Percentiles rank a stretch among this genome's conserved stretches.
These are phyloP conservation scores for Anhinga anhinga DNA, from an alignment of 2,113 vertebrate genomes.

Conservation along the genomic window DNA sequence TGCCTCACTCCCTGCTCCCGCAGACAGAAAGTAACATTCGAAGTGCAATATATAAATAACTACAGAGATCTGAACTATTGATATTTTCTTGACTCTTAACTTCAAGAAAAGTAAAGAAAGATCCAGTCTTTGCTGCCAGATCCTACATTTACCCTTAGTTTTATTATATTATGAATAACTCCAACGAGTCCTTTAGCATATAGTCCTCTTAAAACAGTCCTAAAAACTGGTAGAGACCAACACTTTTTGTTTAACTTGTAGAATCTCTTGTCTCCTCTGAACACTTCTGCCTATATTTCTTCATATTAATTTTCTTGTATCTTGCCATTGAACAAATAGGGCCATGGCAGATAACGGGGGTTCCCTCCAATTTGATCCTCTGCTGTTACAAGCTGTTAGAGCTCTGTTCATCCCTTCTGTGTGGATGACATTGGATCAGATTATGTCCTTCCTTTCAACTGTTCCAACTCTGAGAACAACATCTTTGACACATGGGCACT, in stretches of 20 bases:
- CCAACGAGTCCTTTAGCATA: neutral
- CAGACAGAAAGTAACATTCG: neutral
- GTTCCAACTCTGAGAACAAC: neutral
- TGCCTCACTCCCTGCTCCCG: neutral
- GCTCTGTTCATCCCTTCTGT: neutral
- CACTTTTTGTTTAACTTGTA: neutral
- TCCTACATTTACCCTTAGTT: neutral
- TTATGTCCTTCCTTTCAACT: neutral
- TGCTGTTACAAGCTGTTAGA: neutral
- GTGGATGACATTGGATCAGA: neutral
- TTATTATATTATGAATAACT: neutral
- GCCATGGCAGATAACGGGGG: rapidly evolving
- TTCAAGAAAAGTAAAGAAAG: neutral
- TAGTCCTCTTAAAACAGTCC: neutral
- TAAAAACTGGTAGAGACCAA: neutral
- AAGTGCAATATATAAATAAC: neutral
- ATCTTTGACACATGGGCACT: neutral
- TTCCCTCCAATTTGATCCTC: neutral
- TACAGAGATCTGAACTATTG: neutral
- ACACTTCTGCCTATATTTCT: neutral
- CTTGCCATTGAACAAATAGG: neutral
- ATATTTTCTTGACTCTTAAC: neutral
- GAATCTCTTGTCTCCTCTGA: neutral
- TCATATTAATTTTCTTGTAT: neutral
- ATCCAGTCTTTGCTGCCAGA: neutral